phyloP scores from a whole-genome alignment of 2,113 vertebrate species.

The Ancistrus triradiatus region DNA sequence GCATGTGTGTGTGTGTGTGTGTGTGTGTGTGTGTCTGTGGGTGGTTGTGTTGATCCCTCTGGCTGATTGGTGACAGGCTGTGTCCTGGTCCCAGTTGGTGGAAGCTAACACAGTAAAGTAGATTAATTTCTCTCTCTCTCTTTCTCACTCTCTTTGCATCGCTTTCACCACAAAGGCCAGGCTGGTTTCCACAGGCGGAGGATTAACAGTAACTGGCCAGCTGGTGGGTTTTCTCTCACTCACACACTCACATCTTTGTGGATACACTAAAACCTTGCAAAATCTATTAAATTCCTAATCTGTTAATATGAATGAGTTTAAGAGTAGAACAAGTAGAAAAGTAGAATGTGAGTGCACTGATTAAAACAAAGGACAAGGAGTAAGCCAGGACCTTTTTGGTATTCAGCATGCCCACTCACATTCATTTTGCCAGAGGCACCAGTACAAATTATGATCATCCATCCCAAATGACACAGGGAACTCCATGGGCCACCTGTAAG shows the following conservation, averaged over 20 bases:
- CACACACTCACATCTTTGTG: neutral
- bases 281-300: no score
- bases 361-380: no score
- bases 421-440: no score
- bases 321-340: no score
- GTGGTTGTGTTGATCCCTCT: neutral
- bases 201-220: constrained; percentile 25
- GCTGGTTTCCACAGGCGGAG: constrained; percentile 11
- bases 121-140: constrained; percentile 29
- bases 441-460: no score
- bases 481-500: no score
- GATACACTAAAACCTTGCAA: no score
- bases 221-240: neutral
- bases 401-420: no score
- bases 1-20: constrained; percentile 11
- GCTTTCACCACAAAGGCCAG: constrained; percentile 8
- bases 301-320: no score
- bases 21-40: constrained; percentile 13
- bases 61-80: constrained; percentile 35
- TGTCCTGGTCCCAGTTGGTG: constrained; percentile 28
- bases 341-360: no score
- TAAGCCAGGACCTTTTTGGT: no score
- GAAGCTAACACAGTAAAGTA: constrained; percentile 45
- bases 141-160: constrained; percentile 13
- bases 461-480: no score